These are phyloP conservation scores for Eretmocerus hayati DNA, from an alignment of 2,888 invertebrate genomes.

Conservation along the genomic window DNA sequence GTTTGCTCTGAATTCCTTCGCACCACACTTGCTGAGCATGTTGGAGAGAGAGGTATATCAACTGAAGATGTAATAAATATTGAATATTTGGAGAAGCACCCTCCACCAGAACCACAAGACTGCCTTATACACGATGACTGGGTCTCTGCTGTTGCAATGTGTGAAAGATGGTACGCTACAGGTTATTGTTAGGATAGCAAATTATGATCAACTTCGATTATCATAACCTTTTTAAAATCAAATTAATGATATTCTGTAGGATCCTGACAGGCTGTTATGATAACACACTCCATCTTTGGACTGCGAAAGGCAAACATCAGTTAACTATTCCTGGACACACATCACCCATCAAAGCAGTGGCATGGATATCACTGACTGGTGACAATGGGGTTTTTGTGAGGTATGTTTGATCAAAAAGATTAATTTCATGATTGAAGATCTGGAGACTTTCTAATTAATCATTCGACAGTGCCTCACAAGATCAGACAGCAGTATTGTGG, in stretches of 20 bases:
- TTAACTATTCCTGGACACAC: conserved; percentile 80
- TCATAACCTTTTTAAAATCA: background rate
- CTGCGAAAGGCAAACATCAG: conserved; percentile 73
- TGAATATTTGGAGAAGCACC: conserved; percentile 85
- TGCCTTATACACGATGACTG: conserved; percentile 94
- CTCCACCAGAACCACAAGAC: conserved; percentile 87
- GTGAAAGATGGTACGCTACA: conserved; percentile 57
- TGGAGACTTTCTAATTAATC: background rate
- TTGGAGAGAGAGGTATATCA: conserved; percentile 67
- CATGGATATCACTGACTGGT: conserved; percentile 70
- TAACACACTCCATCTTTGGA: conserved; percentile 86
- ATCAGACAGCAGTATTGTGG: conserved; percentile 88
- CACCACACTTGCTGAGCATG: conserved; percentile 63
- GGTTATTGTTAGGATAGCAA: background rate
- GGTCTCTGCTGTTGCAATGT: conserved; percentile 81
- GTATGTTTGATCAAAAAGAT: conserved; percentile 38
- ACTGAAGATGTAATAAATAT: conserved; percentile 80
- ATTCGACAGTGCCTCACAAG: conserved; percentile 73
- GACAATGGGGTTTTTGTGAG: conserved; percentile 65
- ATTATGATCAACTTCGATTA: background rate
- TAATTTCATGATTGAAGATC: background rate
- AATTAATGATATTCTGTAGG: conserved; percentile 49
- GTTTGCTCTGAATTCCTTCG: conserved; percentile 77
- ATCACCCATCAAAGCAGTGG: conserved; percentile 79
- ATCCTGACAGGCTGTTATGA: conserved; percentile 91